Evolutionary conservation across 2,888 invertebrate genomes (phyloP).

Genomic region (Sicus ferrugineus): DNA sequence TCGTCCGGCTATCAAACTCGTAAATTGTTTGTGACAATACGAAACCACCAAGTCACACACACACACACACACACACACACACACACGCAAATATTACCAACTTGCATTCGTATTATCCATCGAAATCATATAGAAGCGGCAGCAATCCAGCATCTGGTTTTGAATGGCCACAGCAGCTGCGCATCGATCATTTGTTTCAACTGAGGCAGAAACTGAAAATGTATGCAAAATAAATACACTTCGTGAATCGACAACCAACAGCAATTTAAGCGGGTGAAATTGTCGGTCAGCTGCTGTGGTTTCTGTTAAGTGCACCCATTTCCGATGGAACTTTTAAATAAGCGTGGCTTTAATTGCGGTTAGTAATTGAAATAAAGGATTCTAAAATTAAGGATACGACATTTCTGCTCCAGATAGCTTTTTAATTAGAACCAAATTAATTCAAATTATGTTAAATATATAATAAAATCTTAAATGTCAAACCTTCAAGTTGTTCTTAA

Average conservation of each 20-base stretch:
- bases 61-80: conserved; percentile 26
- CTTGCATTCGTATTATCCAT: not conserved
- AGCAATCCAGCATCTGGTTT: conserved; percentile 7
- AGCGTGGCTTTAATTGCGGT: not conserved
- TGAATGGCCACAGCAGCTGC: conserved; percentile 13
- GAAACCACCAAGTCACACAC: not conserved
- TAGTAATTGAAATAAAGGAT: not conserved
- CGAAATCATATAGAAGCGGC: not conserved
- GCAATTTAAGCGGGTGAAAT: not conserved
- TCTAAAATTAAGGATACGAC: no score
- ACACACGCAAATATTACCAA: conserved; percentile 15
- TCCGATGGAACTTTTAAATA: not conserved
- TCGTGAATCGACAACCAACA: not conserved
- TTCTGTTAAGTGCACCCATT: not conserved
- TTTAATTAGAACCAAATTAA: no score
- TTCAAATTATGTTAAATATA: not conserved
- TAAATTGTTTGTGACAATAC: not conserved
- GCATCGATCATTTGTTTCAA: conserved; percentile 5
- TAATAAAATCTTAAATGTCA: not conserved
- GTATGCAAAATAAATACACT: conserved; percentile 8
- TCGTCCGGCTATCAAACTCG: not conserved
- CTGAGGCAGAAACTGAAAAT: conserved; percentile 6
- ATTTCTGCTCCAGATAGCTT: no score
- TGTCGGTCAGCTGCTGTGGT: not conserved
- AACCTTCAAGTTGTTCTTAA: not conserved